phyloP scores from a whole-genome alignment of 2,113 vertebrate species.

The Sitta europaea region DNA sequence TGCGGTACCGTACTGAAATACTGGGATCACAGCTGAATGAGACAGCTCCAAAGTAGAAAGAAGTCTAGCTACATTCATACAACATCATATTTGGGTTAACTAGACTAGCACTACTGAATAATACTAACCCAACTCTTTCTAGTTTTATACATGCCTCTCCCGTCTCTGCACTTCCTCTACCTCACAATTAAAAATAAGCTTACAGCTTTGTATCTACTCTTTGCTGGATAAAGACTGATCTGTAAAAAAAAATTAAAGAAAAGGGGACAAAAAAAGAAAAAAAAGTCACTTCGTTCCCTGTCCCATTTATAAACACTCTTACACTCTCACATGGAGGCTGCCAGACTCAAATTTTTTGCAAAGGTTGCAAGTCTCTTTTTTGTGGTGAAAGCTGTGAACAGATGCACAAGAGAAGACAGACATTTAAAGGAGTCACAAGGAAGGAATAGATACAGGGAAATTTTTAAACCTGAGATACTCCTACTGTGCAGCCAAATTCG shows the following conservation, averaged over 20 bases:
- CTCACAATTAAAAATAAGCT: neutral
- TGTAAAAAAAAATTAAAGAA: neutral
- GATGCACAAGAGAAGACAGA: slow-evolving; percentile 34
- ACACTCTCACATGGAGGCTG: neutral
- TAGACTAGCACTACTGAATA: neutral
- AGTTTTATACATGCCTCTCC: neutral
- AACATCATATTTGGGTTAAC: neutral
- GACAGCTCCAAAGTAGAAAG: neutral
- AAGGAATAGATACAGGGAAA: slow-evolving; percentile 4
- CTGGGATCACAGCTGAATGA: neutral
- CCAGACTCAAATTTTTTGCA: slow-evolving; percentile 23
- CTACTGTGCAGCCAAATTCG: slow-evolving; percentile 46
- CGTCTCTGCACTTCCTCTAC: neutral
- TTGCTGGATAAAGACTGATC: neutral
- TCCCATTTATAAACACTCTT: neutral
- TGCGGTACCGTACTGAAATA: neutral
- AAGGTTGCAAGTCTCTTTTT: slow-evolving; percentile 23
- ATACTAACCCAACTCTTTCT: neutral
- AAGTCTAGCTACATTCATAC: neutral
- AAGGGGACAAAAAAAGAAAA: neutral
- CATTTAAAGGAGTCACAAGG: neutral
- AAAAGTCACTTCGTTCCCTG: neutral
- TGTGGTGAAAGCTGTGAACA: slow-evolving; percentile 57
- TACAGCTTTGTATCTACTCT: neutral
- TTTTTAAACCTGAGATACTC: slow-evolving; percentile 53